Percentiles rank a stretch among this genome's conserved stretches.
phyloP scores from a whole-genome alignment of 1,140 invertebrate genomes.

The Brachionus rotundiformis region DNA sequence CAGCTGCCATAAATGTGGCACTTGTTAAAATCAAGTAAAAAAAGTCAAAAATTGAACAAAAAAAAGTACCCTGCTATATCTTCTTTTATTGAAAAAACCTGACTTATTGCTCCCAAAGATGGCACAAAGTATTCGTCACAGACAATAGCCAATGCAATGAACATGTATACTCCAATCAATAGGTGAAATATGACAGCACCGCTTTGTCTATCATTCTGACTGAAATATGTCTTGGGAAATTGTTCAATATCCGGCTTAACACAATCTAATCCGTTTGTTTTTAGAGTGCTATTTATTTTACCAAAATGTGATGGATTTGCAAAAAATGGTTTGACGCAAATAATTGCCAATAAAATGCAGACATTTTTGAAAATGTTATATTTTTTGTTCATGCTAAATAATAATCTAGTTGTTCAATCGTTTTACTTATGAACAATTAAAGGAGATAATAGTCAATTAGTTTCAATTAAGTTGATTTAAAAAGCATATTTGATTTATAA shows the following conservation, averaged over 20 bases:
- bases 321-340: not conserved
- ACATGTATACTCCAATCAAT: constrained; percentile 65
- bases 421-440: not conserved
- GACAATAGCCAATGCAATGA: constrained; percentile 66
- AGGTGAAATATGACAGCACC: constrained; percentile 61
- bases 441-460: not conserved
- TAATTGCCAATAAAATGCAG: not conserved
- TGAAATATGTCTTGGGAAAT: constrained; percentile 33
- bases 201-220: constrained; percentile 3
- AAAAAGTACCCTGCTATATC: constrained; percentile 57
- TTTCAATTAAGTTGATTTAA: not conserved
- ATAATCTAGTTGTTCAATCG: not conserved
- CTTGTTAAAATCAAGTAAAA: not conserved
- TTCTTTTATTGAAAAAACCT: constrained; percentile 17
- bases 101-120: constrained; percentile 58
- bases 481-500: not conserved
- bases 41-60: not conserved
- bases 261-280: not conserved
- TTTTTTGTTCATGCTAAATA: not conserved
- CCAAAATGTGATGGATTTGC: not conserved
- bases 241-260: constrained; percentile 22
- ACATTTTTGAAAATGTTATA: not conserved
- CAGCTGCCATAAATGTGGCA: constrained; percentile 86
- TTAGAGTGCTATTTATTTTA: not conserved
- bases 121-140: constrained; percentile 66